Base-by-base conservation (phyloP, 2,113 vertebrate genomes). In the Gobiocypris rarus region DNA sequence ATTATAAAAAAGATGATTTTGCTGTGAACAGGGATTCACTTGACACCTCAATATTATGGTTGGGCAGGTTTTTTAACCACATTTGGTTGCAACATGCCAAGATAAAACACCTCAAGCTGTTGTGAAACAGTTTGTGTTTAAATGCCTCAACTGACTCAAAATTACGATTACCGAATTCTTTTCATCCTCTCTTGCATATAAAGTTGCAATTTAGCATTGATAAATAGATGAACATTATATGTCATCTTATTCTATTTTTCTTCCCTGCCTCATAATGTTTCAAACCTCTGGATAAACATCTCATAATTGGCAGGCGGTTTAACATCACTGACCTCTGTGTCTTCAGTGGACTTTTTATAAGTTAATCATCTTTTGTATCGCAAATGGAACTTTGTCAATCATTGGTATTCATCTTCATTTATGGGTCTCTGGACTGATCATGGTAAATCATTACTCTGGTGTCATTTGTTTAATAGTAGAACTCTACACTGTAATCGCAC, bases 61-160 rank as follows among this genome's bases (percentile, higher is more conserved):
- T 80, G 17, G 43, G 43, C 24, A 48, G n/a, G 38, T 31, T 80
- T 38, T 34, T 52, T 22, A 50, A 80, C 77, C 77, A 80, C 59
- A 50, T 52, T 50, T 80, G 26, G 43, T 80, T n/a, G 26, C 5
- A 31, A 67, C 78, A n/a, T 67, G 59, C 3, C 59, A 67, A 14
- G 58, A 24, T 48, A 63, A 24, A 79, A 48, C 26, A 50, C 59
- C 59, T 67, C 43, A 1, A 67, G 78, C 78, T 80, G 50, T 50
- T 38, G 3, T 43, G 26, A 67, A 67, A 80, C 43, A 6, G 52
- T 50, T 75, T 31, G 5, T 11, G 15, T 31, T 26, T 19, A 80
- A 50, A 65, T 67, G 26, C 77, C 0, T 38, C 38, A 38, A 38
- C 38, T 38, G 10, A 45, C 5, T 13, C 24, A 73, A 43, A 24